These are phyloP conservation scores for Meles meles DNA, from an alignment of 2,113 vertebrate genomes.

Conservation along the genomic window DNA sequence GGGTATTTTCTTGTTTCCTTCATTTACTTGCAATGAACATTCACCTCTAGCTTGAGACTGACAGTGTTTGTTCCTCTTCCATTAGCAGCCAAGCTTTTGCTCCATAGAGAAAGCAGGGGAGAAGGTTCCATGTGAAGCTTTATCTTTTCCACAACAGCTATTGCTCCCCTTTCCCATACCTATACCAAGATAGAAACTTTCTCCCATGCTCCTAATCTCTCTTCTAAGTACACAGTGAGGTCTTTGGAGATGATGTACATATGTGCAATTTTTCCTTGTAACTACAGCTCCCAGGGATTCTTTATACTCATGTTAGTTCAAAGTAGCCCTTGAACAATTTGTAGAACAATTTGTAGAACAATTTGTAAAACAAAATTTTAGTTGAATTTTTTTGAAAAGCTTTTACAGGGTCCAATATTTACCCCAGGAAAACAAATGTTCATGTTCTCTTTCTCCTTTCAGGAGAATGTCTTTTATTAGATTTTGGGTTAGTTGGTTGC, in stretches of 20 bases:
- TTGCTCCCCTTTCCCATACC: too few species aligned
- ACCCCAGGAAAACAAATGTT: neutral
- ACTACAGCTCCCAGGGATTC: neutral
- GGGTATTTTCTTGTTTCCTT: neutral
- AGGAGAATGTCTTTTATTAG: neutral
- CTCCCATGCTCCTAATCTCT: neutral
- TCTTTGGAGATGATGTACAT: neutral
- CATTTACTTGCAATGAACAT: neutral
- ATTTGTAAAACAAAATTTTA: neutral
- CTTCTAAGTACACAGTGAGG: neutral
- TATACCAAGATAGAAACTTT: neutral
- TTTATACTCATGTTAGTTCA: neutral
- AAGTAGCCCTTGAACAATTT: neutral
- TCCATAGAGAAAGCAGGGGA: neutral
- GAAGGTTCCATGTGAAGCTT: neutral
- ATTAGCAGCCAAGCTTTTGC: neutral
- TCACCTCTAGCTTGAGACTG: neutral
- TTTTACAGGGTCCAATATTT: neutral
- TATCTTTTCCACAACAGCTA: neutral
- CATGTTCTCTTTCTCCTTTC: neutral
- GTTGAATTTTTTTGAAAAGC: neutral
- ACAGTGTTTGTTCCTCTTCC: neutral
- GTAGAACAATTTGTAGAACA: neutral
- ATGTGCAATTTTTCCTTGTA: neutral
- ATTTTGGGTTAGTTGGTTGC: neutral